These are phyloP conservation scores for Nephrocerus scutellatus DNA, from an alignment of 2,888 invertebrate genomes.

Conservation along the genomic window DNA sequence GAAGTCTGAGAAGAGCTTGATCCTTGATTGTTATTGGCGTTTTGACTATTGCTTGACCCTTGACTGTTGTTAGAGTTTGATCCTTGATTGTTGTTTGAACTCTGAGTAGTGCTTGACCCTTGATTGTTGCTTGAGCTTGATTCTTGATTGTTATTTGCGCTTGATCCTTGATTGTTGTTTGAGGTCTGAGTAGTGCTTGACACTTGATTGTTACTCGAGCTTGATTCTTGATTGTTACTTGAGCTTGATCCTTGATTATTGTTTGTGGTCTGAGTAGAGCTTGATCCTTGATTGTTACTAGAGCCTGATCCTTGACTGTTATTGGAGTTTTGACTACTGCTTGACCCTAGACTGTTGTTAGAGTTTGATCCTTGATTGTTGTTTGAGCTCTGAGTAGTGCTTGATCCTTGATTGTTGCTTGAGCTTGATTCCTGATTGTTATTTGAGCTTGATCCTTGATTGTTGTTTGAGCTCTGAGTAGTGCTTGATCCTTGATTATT, in stretches of 20 bases:
- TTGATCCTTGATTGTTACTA: conserved; percentile 13
- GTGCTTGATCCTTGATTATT: conserved; percentile 7
- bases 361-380: conserved; percentile 8
- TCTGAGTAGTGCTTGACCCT: conserved; percentile 14
- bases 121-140: conserved; percentile 17
- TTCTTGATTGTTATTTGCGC: too few relatives aligned
- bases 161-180: conserved; percentile 10
- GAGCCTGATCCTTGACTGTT: conserved; percentile 6
- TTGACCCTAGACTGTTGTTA: conserved; percentile 11
- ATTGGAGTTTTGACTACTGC: conserved; percentile 4
- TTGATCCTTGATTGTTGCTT: conserved; percentile 1
- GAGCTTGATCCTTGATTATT: conserved; percentile 14
- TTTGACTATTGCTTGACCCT: conserved; percentile 20
- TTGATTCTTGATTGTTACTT: conserved; percentile 13
- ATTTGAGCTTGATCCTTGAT: conserved; percentile 6
- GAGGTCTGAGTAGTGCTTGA: conserved; percentile 9
- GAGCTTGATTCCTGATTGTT: conserved; percentile 10
- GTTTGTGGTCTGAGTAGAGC: conserved; percentile 3
- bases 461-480: conserved; percentile 5
- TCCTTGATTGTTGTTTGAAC: conserved; percentile 20
- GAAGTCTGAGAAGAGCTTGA: conserved; percentile 19
- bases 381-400: conserved; percentile 2
- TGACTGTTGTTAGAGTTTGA: conserved; percentile 8
- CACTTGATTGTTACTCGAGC: conserved; percentile 7
- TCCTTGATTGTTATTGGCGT: conserved; percentile 3